Conservation (phyloP, 2,797 vertebrate genomes). For the Pogoniulus pusillus region DNA sequence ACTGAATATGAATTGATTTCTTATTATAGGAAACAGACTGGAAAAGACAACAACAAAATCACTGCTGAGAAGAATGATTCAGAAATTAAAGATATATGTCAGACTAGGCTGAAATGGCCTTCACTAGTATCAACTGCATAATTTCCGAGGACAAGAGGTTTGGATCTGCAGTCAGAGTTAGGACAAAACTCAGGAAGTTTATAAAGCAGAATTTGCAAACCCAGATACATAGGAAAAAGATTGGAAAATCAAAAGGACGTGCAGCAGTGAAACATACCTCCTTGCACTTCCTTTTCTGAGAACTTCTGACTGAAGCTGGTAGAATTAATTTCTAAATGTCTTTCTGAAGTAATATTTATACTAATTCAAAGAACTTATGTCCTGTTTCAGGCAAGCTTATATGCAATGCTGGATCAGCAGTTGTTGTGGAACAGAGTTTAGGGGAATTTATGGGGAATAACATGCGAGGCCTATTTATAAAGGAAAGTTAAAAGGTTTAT, state of each 20-base stretch:
- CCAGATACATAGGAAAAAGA: not conserved
- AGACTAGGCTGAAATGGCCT: not conserved
- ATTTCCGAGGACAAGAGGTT: not conserved
- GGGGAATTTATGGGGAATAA: too few species aligned
- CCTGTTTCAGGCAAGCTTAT: not conserved
- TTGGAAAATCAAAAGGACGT: not conserved
- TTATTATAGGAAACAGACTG: not conserved
- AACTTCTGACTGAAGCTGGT: not conserved
- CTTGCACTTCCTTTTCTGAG: not conserved
- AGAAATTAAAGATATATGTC: not conserved
- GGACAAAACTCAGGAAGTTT: not conserved
- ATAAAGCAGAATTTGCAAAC: not conserved
- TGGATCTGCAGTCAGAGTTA: not conserved
- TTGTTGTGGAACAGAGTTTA: too few species aligned
- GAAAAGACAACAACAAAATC: not conserved
- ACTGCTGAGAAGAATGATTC: not conserved
- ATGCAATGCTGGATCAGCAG: not conserved
- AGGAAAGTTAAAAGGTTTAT: too few species aligned
- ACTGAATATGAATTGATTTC: not conserved
- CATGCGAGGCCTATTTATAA: too few species aligned
- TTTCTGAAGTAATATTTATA: not conserved
- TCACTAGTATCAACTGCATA: not conserved
- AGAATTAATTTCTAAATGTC: not conserved
- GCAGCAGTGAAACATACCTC: not conserved
- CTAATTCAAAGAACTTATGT: not conserved